Base-by-base conservation (phyloP, 2,797 vertebrate genomes). In the Scolopax bukidnonensis region DNA sequence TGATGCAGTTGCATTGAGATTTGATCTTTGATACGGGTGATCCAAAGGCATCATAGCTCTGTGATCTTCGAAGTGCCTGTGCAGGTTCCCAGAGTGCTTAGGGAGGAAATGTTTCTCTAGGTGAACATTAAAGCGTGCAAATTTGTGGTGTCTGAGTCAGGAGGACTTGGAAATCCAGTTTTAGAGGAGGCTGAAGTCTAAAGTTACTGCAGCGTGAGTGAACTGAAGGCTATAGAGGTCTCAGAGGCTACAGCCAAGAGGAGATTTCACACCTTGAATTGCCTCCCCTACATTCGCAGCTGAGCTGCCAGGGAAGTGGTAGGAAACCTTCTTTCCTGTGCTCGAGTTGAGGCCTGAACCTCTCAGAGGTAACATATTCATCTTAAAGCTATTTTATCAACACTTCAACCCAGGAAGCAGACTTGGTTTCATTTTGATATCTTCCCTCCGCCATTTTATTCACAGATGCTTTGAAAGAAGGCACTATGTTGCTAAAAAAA, bases 401-500 rank as follows among this genome's bases (percentile, higher is more conserved):
- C 17, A 11, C 2, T 53, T 65, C 30, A 11, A 2, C 4, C 17
- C 2, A 3, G n/a, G 25, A 84, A 64, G 45, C 6, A 45, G 36
- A 19, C 71, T 65, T 32, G 38, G 33, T 56, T 87, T 91, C 25
- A 4, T 74, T 96, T 94, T 71, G 27, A 43, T 71, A 45, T n/a
- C 4, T 15, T 47, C 47, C 54, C 4, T 50, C 48, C 56, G 50
- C 25, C 2, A 24, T 74, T 67, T 51, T 53, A 30, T 63, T 86
- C 68, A 33, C 17, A 61, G 33, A 53, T 69, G 7, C 38, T 79
- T 82, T 83, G 65, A 65, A 76, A 76, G 50, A 64, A 85, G 27
- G 30, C 8, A 32, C 28, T 61, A 13, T 4, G 3, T 16, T 36
- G 32, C 1, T 25, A 41, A 28, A 60, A 36, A 48, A 45, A 36